phyloP scores from a whole-genome alignment of 2,113 vertebrate genomes.

The Murina feae region DNA sequence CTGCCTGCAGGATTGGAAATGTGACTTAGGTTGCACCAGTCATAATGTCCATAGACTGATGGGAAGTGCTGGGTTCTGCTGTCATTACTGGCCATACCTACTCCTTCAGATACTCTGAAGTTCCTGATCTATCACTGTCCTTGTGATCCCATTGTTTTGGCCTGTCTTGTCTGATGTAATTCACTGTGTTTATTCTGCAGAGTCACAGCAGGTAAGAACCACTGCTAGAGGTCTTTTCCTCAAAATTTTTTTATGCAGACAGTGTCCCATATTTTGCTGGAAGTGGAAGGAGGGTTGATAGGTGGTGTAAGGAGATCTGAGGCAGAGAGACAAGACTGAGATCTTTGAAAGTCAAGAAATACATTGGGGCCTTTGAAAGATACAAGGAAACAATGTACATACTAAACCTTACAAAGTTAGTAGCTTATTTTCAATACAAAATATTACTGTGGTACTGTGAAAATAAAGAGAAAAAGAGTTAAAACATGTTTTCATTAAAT shows the following conservation, averaged over 20 bases:
- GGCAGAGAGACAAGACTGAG: neutral
- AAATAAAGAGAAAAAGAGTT: neutral
- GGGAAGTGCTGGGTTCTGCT: accelerated
- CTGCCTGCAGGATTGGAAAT: neutral
- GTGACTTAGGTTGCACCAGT: neutral
- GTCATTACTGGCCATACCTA: neutral
- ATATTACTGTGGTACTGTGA: neutral
- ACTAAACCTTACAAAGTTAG: neutral
- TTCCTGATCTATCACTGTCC: neutral
- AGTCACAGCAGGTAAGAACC: neutral
- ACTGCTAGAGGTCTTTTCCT: neutral
- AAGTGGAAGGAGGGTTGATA: neutral
- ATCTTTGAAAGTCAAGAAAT: neutral
- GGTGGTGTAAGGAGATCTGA: accelerated
- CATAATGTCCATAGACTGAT: neutral
- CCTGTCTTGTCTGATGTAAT: neutral
- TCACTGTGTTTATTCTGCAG: accelerated
- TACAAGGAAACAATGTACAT: neutral
- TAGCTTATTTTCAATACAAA: neutral
- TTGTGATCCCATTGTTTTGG: neutral
- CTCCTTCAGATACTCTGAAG: too few relatives aligned
- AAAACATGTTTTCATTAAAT: neutral
- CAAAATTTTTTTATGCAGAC: neutral
- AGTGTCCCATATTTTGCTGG: too few relatives aligned
- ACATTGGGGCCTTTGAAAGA: neutral